Evolutionary conservation across 1,140 invertebrate species (phyloP).

Genomic region (Cyclina sinensis): DNA sequence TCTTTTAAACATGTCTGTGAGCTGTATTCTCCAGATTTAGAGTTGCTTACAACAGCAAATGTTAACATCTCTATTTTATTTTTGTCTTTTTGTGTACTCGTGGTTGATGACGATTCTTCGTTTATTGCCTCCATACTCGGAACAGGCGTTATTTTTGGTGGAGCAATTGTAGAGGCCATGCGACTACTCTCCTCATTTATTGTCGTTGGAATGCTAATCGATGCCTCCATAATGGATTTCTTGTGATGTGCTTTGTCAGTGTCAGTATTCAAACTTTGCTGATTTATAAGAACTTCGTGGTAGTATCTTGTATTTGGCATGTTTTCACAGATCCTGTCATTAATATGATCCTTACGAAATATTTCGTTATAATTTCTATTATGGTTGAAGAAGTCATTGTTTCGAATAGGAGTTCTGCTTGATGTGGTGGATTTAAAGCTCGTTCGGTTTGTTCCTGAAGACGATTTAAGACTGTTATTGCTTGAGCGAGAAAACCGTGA

Average conservation of each 20-base stretch:
- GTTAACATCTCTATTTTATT: constrained; percentile 39
- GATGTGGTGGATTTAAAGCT: constrained; percentile 39
- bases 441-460: constrained; percentile 59
- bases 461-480: constrained; percentile 73
- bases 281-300: constrained; percentile 57
- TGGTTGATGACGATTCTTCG: constrained; percentile 25
- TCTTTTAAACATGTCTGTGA: not conserved
- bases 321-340: not conserved
- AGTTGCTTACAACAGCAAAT: constrained; percentile 22
- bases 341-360: constrained; percentile 17
- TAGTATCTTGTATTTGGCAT: not conserved
- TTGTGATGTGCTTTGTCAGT: constrained; percentile 55
- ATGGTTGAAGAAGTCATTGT: constrained; percentile 24
- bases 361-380: constrained; percentile 48
- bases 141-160: not conserved
- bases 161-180: constrained; percentile 38
- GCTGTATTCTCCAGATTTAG: constrained; percentile 15
- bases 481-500: constrained; percentile 74
- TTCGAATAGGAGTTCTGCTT: constrained; percentile 26
- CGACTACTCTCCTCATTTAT: constrained; percentile 80
- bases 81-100: not conserved
- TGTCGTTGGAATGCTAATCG: constrained; percentile 79
- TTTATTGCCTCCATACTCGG: constrained; percentile 52
- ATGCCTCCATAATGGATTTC: constrained; percentile 73
- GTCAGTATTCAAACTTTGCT: constrained; percentile 7